Percentiles rank a stretch among this genome's conserved stretches.
phyloP scores from a whole-genome alignment of 2,797 vertebrate genomes.

The Limosa lapponica region DNA sequence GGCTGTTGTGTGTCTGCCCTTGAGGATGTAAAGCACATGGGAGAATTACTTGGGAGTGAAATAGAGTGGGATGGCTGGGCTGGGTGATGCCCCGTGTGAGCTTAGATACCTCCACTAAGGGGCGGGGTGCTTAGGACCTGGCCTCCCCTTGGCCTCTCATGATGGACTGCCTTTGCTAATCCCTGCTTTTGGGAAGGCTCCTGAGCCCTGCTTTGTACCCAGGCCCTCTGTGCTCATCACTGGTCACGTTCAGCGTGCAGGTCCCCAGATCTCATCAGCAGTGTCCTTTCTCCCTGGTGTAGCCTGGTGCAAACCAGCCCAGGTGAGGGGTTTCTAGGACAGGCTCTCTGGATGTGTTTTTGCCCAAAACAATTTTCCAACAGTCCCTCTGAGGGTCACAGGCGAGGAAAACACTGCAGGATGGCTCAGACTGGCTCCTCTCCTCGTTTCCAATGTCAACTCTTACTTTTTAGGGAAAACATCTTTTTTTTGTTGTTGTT shows the following conservation, averaged over 20 bases:
- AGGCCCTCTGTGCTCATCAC: rapidly evolving
- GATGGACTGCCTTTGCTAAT: neutral
- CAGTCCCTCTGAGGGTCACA: rapidly evolving
- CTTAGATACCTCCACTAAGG: neutral
- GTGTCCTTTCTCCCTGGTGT: neutral
- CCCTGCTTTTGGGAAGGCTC: neutral
- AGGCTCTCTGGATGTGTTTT: neutral
- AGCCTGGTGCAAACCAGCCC: neutral
- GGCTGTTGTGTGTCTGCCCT: neutral
- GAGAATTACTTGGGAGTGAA: neutral
- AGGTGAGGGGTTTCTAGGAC: neutral
- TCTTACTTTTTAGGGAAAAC: neutral
- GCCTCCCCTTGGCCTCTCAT: rapidly evolving
- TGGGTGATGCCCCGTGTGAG: rapidly evolving
- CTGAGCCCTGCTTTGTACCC: no score
- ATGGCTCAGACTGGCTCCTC: neutral
- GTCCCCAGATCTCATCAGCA: neutral
- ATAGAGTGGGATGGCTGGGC: neutral
- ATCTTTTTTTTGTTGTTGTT: neutral
- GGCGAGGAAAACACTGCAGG: neutral
- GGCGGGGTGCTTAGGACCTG: rapidly evolving
- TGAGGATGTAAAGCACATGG: rapidly evolving
- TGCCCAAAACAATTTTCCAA: neutral
- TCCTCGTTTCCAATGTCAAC: rapidly evolving
- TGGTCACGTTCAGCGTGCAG: rapidly evolving